These are phyloP conservation scores for Eucera pruinosa DNA, from an alignment of 2,888 invertebrate species.

Conservation along the genomic window DNA sequence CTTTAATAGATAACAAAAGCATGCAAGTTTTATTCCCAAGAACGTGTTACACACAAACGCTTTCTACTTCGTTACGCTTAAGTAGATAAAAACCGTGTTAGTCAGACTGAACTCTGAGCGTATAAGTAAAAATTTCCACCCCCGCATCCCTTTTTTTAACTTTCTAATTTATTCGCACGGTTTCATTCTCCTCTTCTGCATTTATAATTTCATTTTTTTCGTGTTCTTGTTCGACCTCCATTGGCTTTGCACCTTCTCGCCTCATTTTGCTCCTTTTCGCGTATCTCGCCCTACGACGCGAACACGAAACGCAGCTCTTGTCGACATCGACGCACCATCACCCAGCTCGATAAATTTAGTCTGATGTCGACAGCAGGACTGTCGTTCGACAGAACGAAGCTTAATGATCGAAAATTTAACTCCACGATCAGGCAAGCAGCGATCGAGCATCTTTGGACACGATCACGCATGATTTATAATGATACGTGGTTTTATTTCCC, in stretches of 20 bases:
- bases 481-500: conserved; percentile 14
- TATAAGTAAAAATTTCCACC: not conserved
- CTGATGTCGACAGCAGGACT: conserved; percentile 53
- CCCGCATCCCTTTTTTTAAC: not conserved
- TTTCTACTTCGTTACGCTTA: not conserved
- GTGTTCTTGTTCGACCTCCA: conserved; percentile 11
- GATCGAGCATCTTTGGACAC: conserved; percentile 30
- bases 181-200: conserved; percentile 5
- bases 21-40: no score
- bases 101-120: not conserved
- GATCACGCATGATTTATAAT: conserved; percentile 41
- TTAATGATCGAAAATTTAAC: conserved; percentile 62
- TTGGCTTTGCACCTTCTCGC: conserved; percentile 30
- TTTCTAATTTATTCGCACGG: not conserved
- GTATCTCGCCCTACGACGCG: conserved; percentile 42
- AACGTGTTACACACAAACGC: no score
- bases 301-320: conserved; percentile 53
- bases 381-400: conserved; percentile 46
- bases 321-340: conserved; percentile 62
- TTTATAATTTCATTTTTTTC: conserved; percentile 43
- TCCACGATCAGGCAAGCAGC: conserved; percentile 25
- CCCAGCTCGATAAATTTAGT: conserved; percentile 64
- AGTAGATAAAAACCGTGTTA: not conserved
- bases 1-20: no score
- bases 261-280: conserved; percentile 46